Evolutionary conservation across 2,113 vertebrate species (phyloP), one percentile per base, ranked within the genome.

Genomic region (Pseudolaguvia tuberculata): DNA sequence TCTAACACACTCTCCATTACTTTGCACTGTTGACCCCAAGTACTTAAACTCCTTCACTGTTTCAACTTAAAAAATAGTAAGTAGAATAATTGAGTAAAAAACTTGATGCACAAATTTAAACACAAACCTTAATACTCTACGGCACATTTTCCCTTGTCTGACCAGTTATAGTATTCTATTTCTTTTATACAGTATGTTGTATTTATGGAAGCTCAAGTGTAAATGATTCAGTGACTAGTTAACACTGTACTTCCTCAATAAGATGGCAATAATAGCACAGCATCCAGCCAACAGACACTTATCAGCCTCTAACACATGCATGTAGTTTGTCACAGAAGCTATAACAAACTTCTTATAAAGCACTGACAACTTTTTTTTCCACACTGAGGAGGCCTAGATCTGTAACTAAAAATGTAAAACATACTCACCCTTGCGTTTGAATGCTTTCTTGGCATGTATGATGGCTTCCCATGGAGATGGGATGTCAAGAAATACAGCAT

Each of bases 381-480:
- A 58, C 14, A 2, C n/a, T 1, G 17, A 27, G 23, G 53, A 5
- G 4, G 8, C 18, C 20, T 42, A 63, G 35, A 63, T 17, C 50
- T 39, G 42, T 29, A 59, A n/a, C 42, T n/a, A 45, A 61, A 35
- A 50, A 77, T 42, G 15, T 79, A 47, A 7, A 66, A 2, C 51
- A 15, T 78, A 52, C 84, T 75, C 80, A 98, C 97, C 96, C 85
- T 93, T 93, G 20, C 61, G 87, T 87, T 96, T 99, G 81, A 99
- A 82, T 0, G 96, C 94, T 0, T 88, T 78, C 84, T 94, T 94
- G 79, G 96, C 95, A 2, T 98, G 95, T 23, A 81, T 80, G 80
- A 99, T 91, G 0, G 96, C 95, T 87, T 99, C 96, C 97, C 97
- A 99, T 0, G 97, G 97, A 0, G 94, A 96, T 0, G 97, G 97